Evolutionary conservation across 2,797 vertebrate species (phyloP).

Genomic region (Tapirus indicus): DNA sequence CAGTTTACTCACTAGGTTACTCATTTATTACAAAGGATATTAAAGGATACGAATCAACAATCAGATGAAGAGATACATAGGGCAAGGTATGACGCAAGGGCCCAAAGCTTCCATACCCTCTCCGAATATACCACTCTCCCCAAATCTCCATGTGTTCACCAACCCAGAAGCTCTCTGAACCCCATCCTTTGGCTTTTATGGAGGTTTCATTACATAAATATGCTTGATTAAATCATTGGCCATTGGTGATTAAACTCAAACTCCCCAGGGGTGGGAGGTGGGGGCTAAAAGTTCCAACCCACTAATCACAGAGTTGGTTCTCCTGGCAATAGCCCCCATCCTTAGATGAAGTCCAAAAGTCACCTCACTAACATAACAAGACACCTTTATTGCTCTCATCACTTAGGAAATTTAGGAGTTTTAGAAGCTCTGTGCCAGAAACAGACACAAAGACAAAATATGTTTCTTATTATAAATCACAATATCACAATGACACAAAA

Average conservation of each 20-base stretch:
- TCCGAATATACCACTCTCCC: background rate
- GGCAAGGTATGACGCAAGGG: background rate
- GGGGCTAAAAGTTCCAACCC: background rate
- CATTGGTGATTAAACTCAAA: background rate
- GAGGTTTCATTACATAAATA: background rate
- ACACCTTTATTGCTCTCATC: background rate
- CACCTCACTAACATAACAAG: background rate
- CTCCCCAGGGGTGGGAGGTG: background rate
- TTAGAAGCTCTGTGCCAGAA: background rate
- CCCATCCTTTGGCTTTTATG: background rate
- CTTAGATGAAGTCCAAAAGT: background rate
- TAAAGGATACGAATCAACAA: background rate
- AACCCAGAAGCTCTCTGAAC: background rate
- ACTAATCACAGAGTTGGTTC: background rate
- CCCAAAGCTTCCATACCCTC: background rate
- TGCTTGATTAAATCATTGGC: background rate
- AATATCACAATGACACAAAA: background rate
- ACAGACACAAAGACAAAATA: background rate
- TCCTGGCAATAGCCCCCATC: background rate
- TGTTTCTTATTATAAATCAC: background rate
- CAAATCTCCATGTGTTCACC: background rate
- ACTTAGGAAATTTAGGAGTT: background rate
- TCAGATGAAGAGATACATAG: background rate
- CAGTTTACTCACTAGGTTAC: background rate
- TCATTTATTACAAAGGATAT: background rate